Conservation (phyloP, 2,888 invertebrate genomes). For the Psylliodes chrysocephalus region DNA sequence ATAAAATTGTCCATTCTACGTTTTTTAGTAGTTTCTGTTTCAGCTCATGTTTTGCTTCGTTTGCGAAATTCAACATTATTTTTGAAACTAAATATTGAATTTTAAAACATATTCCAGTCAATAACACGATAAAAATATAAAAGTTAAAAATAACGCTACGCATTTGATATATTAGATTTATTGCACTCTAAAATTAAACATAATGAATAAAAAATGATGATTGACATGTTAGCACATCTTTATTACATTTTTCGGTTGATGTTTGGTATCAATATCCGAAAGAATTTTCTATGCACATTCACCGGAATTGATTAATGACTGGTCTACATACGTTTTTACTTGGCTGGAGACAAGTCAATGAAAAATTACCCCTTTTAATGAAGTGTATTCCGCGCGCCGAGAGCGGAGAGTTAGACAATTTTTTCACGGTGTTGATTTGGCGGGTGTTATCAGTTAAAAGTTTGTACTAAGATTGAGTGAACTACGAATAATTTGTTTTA, state of each 20-base stretch:
- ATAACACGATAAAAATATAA: no score
- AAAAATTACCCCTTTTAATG: constrained; percentile 40
- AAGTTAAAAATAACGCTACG: no score
- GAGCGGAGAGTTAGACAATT: neutral
- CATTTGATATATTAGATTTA: no score
- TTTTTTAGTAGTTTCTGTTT: no score
- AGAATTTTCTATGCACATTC: constrained; percentile 8
- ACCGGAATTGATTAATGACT: constrained; percentile 37
- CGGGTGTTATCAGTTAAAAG: no score
- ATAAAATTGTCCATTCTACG: no score
- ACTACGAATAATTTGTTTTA: no score
- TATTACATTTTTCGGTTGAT: constrained; percentile 1
- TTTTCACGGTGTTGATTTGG: neutral
- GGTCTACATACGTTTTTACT: constrained; percentile 36
- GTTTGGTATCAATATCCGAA: constrained; percentile 12
- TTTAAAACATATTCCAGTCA: no score
- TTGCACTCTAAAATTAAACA: neutral
- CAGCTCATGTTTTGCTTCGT: no score
- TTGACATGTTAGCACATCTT: constrained; percentile 3
- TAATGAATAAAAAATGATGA: neutral
- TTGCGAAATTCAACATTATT: no score
- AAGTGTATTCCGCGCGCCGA: constrained; percentile 25
- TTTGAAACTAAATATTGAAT: no score
- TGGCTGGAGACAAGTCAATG: constrained; percentile 34
- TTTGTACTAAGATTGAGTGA: no score